Conservation (phyloP, 2,888 invertebrate genomes). For the Leptopilina drosophilae region DNA sequence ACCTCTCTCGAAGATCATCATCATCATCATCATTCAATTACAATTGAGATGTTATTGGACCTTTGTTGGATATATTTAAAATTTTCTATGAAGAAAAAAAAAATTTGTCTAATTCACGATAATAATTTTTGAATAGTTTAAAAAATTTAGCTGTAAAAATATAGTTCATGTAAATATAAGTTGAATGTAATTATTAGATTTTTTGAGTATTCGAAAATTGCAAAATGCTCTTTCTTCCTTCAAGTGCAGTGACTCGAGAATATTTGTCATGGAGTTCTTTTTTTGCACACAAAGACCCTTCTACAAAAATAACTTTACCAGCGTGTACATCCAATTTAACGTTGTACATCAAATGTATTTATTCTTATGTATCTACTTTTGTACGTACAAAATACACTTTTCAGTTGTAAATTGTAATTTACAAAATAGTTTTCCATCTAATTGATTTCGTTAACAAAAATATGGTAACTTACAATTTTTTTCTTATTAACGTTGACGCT, state of each 20-base stretch:
- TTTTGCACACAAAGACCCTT: conserved; percentile 56
- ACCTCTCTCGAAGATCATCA: conserved; percentile 8
- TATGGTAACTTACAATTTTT: too few species aligned
- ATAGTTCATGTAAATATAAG: too few species aligned
- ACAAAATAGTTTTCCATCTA: not conserved
- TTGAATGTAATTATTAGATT: not conserved
- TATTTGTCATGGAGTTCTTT: conserved; percentile 49
- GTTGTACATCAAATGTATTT: conserved; percentile 7
- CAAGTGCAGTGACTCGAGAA: conserved; percentile 42
- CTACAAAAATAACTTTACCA: conserved; percentile 52
- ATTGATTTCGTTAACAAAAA: not conserved
- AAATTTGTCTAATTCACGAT: too few species aligned
- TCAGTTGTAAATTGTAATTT: not conserved
- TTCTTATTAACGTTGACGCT: too few species aligned
- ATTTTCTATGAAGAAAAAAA: too few species aligned
- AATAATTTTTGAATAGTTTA: too few species aligned
- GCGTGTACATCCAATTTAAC: conserved; percentile 36
- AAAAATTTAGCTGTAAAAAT: too few species aligned
- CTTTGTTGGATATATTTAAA: too few species aligned
- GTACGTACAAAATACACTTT: not conserved
- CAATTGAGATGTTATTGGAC: not conserved
- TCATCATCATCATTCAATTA: not conserved
- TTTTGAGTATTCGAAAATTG: not conserved
- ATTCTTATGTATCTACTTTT: too few species aligned
- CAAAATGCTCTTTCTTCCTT: conserved; percentile 24